phyloP scores from a whole-genome alignment of 2,888 invertebrate species.

The Xestia sexstrigata region DNA sequence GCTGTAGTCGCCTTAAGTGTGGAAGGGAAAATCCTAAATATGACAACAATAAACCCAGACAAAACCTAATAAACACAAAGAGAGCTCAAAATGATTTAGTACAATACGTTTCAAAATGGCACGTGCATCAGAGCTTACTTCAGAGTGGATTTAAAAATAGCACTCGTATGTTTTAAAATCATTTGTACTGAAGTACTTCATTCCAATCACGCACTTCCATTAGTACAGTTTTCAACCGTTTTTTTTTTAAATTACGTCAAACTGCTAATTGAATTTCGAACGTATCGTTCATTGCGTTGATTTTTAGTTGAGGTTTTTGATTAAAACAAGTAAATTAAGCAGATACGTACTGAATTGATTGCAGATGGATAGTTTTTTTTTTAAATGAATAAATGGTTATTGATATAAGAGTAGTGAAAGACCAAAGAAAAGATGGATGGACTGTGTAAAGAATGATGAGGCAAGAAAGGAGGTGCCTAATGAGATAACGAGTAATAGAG shows the following conservation, averaged over 20 bases:
- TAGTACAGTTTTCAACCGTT: constrained; percentile 23
- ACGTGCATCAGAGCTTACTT: background rate
- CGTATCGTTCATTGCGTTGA: constrained; percentile 25
- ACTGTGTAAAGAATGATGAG: too few relatives aligned
- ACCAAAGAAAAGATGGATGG: too few relatives aligned
- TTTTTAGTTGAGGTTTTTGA: constrained; percentile 2
- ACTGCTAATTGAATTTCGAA: constrained; percentile 44
- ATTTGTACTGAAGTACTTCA: constrained; percentile 33
- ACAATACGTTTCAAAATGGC: background rate
- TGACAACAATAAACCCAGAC: background rate
- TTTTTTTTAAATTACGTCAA: constrained; percentile 45
- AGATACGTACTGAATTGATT: background rate
- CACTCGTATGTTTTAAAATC: constrained; percentile 32
- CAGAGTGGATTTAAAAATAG: constrained; percentile 10
- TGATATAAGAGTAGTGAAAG: too few relatives aligned
- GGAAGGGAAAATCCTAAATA: too few relatives aligned
- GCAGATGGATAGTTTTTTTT: background rate
- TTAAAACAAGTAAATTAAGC: constrained; percentile 20
- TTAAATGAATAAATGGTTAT: too few relatives aligned
- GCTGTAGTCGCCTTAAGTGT: too few relatives aligned
- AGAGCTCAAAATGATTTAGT: background rate
- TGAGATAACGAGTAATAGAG: too few relatives aligned
- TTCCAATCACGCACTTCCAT: constrained; percentile 49
- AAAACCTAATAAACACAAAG: background rate
- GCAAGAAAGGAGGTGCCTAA: too few relatives aligned